Percentiles rank a stretch among this genome's conserved stretches.
Evolutionary conservation across 2,888 invertebrate genomes (phyloP).

Genomic region (Rhynchonema sp.): DNA sequence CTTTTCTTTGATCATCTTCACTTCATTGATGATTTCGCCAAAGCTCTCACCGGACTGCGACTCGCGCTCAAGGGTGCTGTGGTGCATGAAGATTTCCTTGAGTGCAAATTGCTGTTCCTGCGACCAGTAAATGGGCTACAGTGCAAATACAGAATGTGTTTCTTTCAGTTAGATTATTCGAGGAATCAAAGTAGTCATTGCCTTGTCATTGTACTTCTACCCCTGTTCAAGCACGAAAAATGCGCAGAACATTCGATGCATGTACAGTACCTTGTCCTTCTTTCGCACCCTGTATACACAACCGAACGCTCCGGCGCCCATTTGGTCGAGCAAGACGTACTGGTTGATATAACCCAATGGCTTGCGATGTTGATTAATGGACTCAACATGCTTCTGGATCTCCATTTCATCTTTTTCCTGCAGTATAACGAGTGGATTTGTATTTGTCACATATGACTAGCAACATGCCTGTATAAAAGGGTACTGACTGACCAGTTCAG

Average conservation of each 20-base stretch:
- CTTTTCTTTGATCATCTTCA: constrained; percentile 32
- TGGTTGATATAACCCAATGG: constrained; percentile 28
- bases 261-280: not conserved
- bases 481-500: not conserved
- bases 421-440: not conserved
- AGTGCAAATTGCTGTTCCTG: too few species aligned
- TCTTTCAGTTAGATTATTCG: too few species aligned
- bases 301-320: constrained; percentile 35
- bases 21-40: constrained; percentile 32
- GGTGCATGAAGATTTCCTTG: constrained; percentile 27
- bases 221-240: too few species aligned
- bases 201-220: too few species aligned
- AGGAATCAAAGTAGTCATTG: too few species aligned
- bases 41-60: constrained; percentile 24
- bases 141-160: too few species aligned
- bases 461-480: not conserved
- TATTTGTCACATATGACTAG: too few species aligned
- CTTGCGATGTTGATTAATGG: constrained; percentile 2
- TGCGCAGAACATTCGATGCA: too few species aligned
- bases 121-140: too few species aligned
- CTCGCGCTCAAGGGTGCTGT: constrained; percentile 1
- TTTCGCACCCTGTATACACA: constrained; percentile 32
- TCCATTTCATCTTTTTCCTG: not conserved
- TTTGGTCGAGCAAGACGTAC: constrained; percentile 32
- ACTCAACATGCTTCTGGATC: not conserved